Evolutionary conservation across 1,140 invertebrate genomes (phyloP), one percentile per base, ranked within the genome.

Genomic region (Macrobrachium nipponense): DNA sequence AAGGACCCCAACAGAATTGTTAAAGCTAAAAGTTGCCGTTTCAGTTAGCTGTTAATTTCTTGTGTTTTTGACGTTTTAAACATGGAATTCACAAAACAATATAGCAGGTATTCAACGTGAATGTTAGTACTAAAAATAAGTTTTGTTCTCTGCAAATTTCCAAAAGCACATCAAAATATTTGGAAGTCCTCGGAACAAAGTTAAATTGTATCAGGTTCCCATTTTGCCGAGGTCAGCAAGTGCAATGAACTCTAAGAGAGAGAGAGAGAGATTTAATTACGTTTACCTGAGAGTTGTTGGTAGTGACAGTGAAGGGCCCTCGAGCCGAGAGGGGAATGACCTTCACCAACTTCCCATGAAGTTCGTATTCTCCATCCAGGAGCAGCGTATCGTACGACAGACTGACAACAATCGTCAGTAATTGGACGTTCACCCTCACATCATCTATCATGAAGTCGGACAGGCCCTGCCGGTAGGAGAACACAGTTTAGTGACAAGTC

Each of bases 221-320:
- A 51, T 51, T 5, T 36, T 36, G 27, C 27, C 27, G 2, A 5
- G 18, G 12, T 27, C 0, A 10, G 68, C 7, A 23, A 70, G 5
- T 0, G 14, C 2, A 5, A 70, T 23, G 12, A 12, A 23, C 20
- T 27, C 17, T 70, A 7, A 23, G 36, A 68, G 15, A 58, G 23
- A 51, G 51, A 77, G 23, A 15, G 43, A 36, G 43, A 43, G 60
- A 23, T 27, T 17, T 7, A 14, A 36, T 82, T 27, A 20, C 51
- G 20, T 43, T 60, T 82, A 88, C 87, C 83, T 80, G 76, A 5
- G 87, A 62, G 58, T 86, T 86, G 59, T 76, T 82, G 27, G 87
- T 86, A n/a, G 87, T 88, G 73, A 88, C 82, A 5, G 82, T 88
- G 59, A 88, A 88, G 58, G 82, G 82, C 6, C 87, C 87, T 43